phyloP scores from a whole-genome alignment of 2,797 vertebrate genomes.

The Falco peregrinus region DNA sequence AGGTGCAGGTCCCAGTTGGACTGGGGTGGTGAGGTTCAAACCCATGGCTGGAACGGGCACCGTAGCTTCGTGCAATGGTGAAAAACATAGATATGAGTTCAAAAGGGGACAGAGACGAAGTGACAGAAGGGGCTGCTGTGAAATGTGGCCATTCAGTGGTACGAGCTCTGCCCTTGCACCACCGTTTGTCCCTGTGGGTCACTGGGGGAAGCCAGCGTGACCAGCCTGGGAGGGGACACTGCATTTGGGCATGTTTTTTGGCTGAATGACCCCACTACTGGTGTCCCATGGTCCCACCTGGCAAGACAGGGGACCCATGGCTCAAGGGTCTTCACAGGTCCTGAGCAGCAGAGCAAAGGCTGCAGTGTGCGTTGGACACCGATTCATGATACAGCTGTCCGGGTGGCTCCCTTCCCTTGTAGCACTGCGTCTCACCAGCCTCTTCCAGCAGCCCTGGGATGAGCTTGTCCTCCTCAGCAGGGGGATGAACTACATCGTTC shows the following conservation, averaged over 20 bases:
- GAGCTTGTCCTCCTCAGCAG: background rate
- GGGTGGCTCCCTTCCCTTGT: rapidly evolving
- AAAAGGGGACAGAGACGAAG: background rate
- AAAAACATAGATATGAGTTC: background rate
- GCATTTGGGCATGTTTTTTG: background rate
- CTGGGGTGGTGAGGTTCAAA: background rate
- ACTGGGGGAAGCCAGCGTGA: background rate
- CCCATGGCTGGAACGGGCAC: background rate
- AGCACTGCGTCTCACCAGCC: background rate
- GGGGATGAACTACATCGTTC: background rate
- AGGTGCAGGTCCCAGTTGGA: background rate
- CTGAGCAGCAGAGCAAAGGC: background rate
- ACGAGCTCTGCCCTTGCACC: background rate
- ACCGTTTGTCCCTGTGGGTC: background rate
- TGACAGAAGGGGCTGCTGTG: background rate
- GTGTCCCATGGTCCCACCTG: background rate
- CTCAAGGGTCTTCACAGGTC: background rate
- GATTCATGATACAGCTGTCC: background rate
- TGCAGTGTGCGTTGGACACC: too few species aligned
- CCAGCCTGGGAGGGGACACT: background rate
- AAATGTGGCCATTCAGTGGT: background rate
- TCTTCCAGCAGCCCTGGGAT: background rate
- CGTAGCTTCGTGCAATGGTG: background rate
- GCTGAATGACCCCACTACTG: background rate
- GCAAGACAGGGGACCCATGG: rapidly evolving